A percentile compares a stretch with the other conserved stretches of the same genome.
phyloP scores from a whole-genome alignment of 2,113 vertebrate genomes.

The Chaenogobius annularis region DNA sequence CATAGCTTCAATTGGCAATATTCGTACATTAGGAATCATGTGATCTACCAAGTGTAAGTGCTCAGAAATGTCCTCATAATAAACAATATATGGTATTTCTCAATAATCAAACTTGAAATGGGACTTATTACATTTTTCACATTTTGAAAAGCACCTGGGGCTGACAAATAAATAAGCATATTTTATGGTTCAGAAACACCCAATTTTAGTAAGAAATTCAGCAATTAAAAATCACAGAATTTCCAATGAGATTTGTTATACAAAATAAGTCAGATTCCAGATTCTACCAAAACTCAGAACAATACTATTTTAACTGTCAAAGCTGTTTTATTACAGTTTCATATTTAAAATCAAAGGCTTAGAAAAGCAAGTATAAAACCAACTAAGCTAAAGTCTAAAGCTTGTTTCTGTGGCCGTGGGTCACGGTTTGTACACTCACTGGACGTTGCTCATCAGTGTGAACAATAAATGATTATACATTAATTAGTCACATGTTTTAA shows the following conservation, averaged over 20 bases:
- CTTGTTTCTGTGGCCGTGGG: background rate
- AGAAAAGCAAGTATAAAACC: background rate
- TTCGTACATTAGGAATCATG: background rate
- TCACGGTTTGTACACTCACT: constrained; percentile 9
- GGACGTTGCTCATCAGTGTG: constrained; percentile 1
- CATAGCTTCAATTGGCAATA: background rate
- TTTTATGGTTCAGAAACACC: background rate
- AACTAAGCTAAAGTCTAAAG: background rate
- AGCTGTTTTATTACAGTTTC: background rate
- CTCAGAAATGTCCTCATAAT: no score
- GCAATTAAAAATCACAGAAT: background rate
- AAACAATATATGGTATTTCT: background rate
- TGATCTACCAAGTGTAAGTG: background rate
- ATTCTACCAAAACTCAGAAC: background rate
- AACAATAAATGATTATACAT: constrained; percentile 11
- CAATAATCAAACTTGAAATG: background rate
- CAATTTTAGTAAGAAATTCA: background rate
- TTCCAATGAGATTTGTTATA: background rate
- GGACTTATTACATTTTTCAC: background rate
- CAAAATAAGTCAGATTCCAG: background rate
- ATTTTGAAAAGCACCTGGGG: background rate
- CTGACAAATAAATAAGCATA: background rate
- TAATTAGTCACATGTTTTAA: constrained; percentile 3
- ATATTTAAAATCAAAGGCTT: background rate
- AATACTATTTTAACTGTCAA: background rate